Evolutionary conservation across 2,113 vertebrate genomes (phyloP).

Genomic region (Channa argus): DNA sequence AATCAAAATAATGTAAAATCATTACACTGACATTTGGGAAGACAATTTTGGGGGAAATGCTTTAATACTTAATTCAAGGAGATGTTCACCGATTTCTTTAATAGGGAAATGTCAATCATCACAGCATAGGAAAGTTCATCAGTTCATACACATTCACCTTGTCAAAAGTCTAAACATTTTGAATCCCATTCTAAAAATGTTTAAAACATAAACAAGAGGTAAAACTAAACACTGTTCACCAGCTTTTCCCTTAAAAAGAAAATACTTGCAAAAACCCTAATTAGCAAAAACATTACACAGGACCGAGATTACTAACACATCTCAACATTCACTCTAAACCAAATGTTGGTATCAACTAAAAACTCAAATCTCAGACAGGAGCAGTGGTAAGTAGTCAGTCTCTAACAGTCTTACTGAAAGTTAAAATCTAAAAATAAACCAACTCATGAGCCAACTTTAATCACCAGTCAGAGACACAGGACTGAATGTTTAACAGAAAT

Average conservation of each 20-base stretch:
- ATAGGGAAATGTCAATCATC: constrained; percentile 59
- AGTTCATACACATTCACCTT: constrained; percentile 32
- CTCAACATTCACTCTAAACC: constrained; percentile 66
- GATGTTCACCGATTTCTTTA: constrained; percentile 51
- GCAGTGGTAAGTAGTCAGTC: constrained; percentile 11
- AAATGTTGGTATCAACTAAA: constrained; percentile 54
- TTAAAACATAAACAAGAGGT: constrained; percentile 1
- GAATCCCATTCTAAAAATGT: constrained; percentile 44
- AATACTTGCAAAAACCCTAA: no score
- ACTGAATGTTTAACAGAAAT: background rate
- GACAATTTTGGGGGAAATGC: no score
- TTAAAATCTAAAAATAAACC: constrained; percentile 34
- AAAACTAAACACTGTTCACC: no score
- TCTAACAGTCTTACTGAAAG: constrained; percentile 5
- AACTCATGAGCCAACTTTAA: background rate
- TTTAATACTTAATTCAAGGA: background rate
- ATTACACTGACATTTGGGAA: background rate
- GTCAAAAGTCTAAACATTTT: constrained; percentile 36
- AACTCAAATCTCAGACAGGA: constrained; percentile 48
- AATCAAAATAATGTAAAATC: background rate
- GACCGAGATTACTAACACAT: constrained; percentile 57
- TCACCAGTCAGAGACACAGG: constrained; percentile 14
- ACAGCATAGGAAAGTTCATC: constrained; percentile 50
- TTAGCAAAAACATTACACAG: constrained; percentile 11
- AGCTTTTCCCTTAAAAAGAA: constrained; percentile 13